Evolutionary conservation across 2,113 vertebrate species (phyloP).

Genomic region (Sisor rabdophorus): DNA sequence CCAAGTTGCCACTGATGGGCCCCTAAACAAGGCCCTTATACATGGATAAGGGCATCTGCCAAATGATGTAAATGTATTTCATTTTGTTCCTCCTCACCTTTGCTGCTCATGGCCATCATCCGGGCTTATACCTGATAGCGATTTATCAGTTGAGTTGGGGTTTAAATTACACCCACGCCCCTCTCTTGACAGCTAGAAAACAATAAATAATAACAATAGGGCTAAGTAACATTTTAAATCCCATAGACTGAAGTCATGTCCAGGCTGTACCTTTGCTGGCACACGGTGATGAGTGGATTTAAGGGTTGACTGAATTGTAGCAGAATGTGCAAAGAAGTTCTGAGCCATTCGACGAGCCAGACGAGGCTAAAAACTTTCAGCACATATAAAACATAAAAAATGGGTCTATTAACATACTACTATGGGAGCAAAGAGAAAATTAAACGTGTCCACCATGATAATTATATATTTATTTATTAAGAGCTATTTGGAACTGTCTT

Average conservation of each 20-base stretch:
- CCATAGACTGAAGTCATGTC: background rate
- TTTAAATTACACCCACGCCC: slow-evolving; percentile 12
- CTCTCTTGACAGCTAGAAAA: slow-evolving; percentile 36
- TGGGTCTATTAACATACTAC: background rate
- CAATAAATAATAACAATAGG: background rate
- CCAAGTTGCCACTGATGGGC: too few relatives aligned
- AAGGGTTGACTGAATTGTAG: slow-evolving; percentile 48
- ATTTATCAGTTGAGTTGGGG: slow-evolving; percentile 18
- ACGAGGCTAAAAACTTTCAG: background rate
- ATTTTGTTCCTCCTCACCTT: slow-evolving; percentile 31
- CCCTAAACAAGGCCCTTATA: too few relatives aligned
- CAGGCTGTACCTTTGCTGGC: slow-evolving; percentile 20
- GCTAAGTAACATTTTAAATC: background rate
- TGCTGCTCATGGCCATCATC: slow-evolving; percentile 46
- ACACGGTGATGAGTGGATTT: slow-evolving; percentile 28
- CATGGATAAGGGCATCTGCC: too few relatives aligned
- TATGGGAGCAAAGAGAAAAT: background rate
- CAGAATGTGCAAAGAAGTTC: slow-evolving; percentile 44
- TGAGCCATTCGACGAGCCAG: slow-evolving; percentile 43
- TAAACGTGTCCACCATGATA: background rate
- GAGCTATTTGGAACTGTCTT: background rate
- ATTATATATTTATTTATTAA: background rate
- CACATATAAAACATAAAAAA: background rate
- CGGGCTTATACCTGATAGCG: slow-evolving; percentile 40
- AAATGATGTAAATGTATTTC: too few relatives aligned